phyloP scores from a whole-genome alignment of 1,140 invertebrate genomes.

The Drosophila equinoxialis region DNA sequence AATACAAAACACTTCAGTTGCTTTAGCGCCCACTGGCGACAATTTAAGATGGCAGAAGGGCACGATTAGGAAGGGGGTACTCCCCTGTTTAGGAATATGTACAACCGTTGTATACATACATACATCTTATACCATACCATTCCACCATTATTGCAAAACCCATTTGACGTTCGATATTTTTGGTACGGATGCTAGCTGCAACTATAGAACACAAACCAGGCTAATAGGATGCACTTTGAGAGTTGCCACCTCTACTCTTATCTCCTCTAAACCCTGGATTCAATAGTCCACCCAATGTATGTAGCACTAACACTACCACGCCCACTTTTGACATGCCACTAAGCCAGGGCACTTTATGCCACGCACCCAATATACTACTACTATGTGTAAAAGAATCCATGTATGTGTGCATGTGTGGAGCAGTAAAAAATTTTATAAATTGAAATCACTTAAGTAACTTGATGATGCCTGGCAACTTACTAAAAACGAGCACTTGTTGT shows the following conservation, averaged over 20 bases:
- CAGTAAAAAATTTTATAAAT: slow-evolving; percentile 46
- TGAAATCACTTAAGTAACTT: slow-evolving; percentile 56
- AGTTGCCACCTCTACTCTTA: slow-evolving; percentile 30
- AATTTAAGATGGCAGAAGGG: slow-evolving; percentile 51
- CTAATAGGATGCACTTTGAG: slow-evolving; percentile 72
- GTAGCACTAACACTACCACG: slow-evolving; percentile 13
- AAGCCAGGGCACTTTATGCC: slow-evolving; percentile 44
- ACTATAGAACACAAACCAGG: slow-evolving; percentile 39
- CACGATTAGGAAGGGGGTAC: background rate
- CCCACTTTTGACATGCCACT: slow-evolving; percentile 34
- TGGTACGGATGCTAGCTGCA: slow-evolving; percentile 61
- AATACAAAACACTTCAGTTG: slow-evolving; percentile 43
- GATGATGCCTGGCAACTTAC: slow-evolving; percentile 28
- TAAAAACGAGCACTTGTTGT: slow-evolving; percentile 22
- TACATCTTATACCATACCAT: background rate
- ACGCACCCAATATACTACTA: background rate
- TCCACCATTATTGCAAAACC: slow-evolving; percentile 19
- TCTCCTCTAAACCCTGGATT: too few species aligned
- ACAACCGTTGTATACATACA: background rate
- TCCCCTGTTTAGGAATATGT: background rate
- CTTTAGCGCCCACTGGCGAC: slow-evolving; percentile 21
- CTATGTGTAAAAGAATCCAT: slow-evolving; percentile 45
- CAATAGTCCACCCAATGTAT: background rate
- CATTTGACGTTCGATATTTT: slow-evolving; percentile 72
- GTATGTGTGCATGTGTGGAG: slow-evolving; percentile 26